Evolutionary conservation across 2,888 invertebrate species (phyloP), one percentile per base, ranked within the genome.

Genomic region (Mactromeris polynyma): DNA sequence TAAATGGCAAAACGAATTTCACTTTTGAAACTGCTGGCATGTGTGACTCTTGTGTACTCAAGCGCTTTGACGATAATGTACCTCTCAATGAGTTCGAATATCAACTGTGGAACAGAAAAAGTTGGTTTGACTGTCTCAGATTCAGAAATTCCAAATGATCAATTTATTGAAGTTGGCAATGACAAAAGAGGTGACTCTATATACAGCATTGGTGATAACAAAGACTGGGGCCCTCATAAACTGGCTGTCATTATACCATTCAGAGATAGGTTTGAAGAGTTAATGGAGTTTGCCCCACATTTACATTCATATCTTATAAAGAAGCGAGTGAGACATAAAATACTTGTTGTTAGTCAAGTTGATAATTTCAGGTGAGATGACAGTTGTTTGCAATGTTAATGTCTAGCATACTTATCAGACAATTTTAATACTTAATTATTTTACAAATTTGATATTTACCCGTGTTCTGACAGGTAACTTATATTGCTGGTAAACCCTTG

Each of bases 181-280:
- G 58, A n/a, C 17, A 14, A 17, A 11, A 33, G 17, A 17, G 19
- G 14, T 73, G 14, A 14, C 42, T 36, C 19, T 31, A 77, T 17
- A 9, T 1, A 40, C 11, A 9, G 9, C 40, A 81, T 83, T 33
- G 82, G 83, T 81, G 90, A 91, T 82, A 85, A 90, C 17, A 78
- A 36, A 58, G 89, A 85, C 6, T 89, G 90, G 90, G 90, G 89
- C 21, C 81, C 73, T 31, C 96, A 96, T 88, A 95, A 93, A 79
- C 97, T 99, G 95, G 99, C 99, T 80, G 97, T 99, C 87, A 97
- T 99, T 90, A 98, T 99, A 85, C 99, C 99, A 83, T 99, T 98
- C 97, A 97, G 99, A 94, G 99, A 99, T 96, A 97, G 99, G 90
- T 99, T 99, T 96, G 99, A 99, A 95, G 99, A 99, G 97, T 97